Base-by-base conservation (phyloP, 1,140 invertebrate genomes). In the Macrocentrus cingulum region DNA sequence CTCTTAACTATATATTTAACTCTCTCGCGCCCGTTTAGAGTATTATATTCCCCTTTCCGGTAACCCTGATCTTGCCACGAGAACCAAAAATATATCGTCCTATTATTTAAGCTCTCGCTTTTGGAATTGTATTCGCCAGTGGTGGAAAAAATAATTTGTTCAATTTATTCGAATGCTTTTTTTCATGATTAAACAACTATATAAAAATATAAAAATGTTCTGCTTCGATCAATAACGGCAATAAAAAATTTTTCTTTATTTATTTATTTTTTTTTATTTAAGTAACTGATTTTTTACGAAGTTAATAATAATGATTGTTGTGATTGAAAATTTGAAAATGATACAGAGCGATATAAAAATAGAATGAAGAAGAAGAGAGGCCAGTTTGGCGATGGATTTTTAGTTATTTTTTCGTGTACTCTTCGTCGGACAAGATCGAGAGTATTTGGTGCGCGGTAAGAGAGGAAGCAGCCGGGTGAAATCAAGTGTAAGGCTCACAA, bases 41-140 rank as follows among this genome's bases (percentile, higher is more conserved):
- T 70, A 74, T 67, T 50, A 54, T 45, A 65, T 63, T 57, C 57
- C 49, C 58, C 59, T 56, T 61, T 48, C 62, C 56, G 48, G 32
- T 25, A 56, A 46, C 53, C 44, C 49, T 56, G 29, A 56, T 45
- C 22, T 45, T 55, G 25, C 41, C 25, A 34, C 15, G 25, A 49
- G 46, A 23, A 49, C 46, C 46, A 23, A 49, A 49, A 49, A 49
- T 49, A 49, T 49, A 49, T 49, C 46, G 46, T 49, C 25, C 29
- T 29, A 49, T 49, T 49, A 49, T 49, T 49, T 29, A 49, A 49
- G 15, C 25, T 49, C 29, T 25, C 15, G 29, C 25, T 49, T 32
- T 32, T 15, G 25, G 8, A 16, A 32, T 49, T 49, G 29, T 34
- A n/a, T 22, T 32, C 46, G 25, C 9, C 9, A 44, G 42, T 19